phyloP scores from a whole-genome alignment of 2,797 vertebrate genomes.

The Streptopelia turtur region DNA sequence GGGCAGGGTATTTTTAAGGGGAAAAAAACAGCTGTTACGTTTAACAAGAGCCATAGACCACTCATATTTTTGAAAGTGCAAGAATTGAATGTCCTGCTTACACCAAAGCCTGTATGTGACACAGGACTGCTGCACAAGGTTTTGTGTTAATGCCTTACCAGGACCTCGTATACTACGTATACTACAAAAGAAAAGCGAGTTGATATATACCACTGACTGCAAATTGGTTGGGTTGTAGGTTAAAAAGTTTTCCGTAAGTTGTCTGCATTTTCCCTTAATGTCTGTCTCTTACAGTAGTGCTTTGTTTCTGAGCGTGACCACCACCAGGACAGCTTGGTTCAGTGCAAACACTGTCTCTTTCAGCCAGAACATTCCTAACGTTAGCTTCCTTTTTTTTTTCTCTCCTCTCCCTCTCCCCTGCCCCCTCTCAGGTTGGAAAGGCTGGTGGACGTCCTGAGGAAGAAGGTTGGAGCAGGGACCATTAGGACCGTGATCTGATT shows the following conservation, averaged over 20 bases:
- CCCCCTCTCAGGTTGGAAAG: constrained; percentile 89
- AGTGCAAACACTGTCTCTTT: constrained; percentile 78
- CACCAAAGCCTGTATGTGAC: not conserved
- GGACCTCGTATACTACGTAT: not conserved
- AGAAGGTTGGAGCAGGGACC: constrained; percentile 92
- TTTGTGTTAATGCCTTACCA: not conserved
- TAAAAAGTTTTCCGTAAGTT: constrained; percentile 64
- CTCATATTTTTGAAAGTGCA: not conserved
- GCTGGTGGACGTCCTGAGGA: constrained; percentile 95
- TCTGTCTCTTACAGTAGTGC: constrained; percentile 73
- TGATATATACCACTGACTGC: constrained; percentile 36
- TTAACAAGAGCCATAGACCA: not conserved
- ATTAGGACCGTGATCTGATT: constrained; percentile 92
- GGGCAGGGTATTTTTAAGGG: not conserved
- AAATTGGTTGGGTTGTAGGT: constrained; percentile 40
- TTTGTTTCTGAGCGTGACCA: constrained; percentile 76
- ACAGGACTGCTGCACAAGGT: not conserved
- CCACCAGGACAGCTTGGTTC: constrained; percentile 71
- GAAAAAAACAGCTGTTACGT: not conserved
- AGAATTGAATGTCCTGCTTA: not conserved
- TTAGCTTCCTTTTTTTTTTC: constrained; percentile 68
- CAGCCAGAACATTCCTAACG: constrained; percentile 74
- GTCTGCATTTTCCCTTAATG: constrained; percentile 64
- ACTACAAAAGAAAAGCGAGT: constrained; percentile 38
- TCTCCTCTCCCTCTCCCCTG: constrained; percentile 36